These are phyloP conservation scores for Macropis europaea DNA, from an alignment of 2,888 invertebrate genomes.

Conservation along the genomic window DNA sequence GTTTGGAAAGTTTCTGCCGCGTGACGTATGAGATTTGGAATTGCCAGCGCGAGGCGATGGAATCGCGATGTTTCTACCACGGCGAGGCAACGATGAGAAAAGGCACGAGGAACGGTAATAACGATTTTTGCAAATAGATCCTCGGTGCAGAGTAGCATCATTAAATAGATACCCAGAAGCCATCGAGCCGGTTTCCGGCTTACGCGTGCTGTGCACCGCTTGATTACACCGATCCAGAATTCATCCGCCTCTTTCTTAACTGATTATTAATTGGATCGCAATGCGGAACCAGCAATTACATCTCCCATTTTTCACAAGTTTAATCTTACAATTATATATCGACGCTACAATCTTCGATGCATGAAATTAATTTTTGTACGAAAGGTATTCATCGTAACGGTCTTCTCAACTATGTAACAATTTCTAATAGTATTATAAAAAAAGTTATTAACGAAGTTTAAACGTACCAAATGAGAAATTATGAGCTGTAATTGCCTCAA, in stretches of 20 bases:
- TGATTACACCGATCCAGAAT: constrained; percentile 42
- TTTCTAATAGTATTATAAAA: too few species aligned
- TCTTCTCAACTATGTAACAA: too few species aligned
- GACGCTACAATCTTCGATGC: too few species aligned
- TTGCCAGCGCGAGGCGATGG: too few species aligned
- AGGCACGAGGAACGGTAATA: constrained; percentile 20
- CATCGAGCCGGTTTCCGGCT: constrained; percentile 62
- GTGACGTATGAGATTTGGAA: not conserved
- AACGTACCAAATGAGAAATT: too few species aligned
- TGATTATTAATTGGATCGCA: constrained; percentile 33
- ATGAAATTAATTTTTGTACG: too few species aligned
- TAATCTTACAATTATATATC: too few species aligned
- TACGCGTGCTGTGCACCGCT: constrained; percentile 37
- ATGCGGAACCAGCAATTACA: constrained; percentile 18
- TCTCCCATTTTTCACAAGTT: constrained; percentile 2
- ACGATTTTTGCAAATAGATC: constrained; percentile 38
- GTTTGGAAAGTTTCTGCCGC: too few species aligned
- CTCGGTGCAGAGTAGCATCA: constrained; percentile 24
- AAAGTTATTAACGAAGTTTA: too few species aligned
- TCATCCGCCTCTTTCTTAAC: constrained; percentile 17
- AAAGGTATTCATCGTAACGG: too few species aligned
- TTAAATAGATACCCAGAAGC: constrained; percentile 61
- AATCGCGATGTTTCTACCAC: too few species aligned
- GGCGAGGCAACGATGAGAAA: not conserved
- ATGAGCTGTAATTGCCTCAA: too few species aligned